Percentiles rank a stretch among this genome's conserved stretches.
Conservation (phyloP, 2,113 vertebrate genomes). For the Vicugna pacos region DNA sequence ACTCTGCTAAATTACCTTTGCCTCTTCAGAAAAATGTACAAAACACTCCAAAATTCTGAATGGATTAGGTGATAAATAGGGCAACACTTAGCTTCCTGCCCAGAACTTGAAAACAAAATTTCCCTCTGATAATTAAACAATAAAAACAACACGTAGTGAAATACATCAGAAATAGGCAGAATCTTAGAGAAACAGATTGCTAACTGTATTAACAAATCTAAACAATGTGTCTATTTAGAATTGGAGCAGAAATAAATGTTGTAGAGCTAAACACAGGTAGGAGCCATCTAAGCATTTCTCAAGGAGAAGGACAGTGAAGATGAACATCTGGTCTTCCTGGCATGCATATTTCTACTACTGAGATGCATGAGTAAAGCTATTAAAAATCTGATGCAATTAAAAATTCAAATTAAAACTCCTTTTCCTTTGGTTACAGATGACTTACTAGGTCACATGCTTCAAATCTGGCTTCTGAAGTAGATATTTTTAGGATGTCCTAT, state of each 20-base stretch:
- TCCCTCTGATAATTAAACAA: background rate
- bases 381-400: conserved; percentile 28
- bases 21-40: conserved; percentile 22
- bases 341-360: background rate
- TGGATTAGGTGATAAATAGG: conserved; percentile 19
- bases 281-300: background rate
- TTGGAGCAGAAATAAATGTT: background rate
- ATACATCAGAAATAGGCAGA: conserved; percentile 20
- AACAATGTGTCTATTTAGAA: background rate
- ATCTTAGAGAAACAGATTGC: conserved; percentile 34
- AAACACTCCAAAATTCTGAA: conserved; percentile 45
- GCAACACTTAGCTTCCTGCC: background rate
- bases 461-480: conserved; percentile 47
- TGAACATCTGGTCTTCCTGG: background rate
- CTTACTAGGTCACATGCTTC: conserved; percentile 9
- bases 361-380: conserved; percentile 15
- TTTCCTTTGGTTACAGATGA: conserved; percentile 30
- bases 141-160: conserved; percentile 1
- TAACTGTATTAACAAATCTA: conserved; percentile 28
- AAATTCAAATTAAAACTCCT: conserved; percentile 50
- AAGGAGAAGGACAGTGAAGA: background rate
- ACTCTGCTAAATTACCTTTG: conserved; percentile 38
- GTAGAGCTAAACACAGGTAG: background rate
- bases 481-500: conserved; percentile 21
- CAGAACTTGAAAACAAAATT: conserved; percentile 38